Evolutionary conservation across 2,888 invertebrate species (phyloP).

Genomic region (Spisula subtruncata): DNA sequence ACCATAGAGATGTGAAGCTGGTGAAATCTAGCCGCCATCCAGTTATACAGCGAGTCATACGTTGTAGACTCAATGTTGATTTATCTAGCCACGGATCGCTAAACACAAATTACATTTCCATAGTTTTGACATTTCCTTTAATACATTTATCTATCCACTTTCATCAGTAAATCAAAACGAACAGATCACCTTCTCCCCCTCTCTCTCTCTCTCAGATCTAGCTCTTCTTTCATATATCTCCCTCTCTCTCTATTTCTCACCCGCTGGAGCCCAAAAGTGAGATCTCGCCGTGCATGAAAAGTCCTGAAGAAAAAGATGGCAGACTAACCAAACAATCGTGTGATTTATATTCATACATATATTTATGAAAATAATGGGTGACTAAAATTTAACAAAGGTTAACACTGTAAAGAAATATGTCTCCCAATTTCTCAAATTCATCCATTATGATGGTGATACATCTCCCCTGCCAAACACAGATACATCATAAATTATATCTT

Average conservation of each 20-base stretch:
- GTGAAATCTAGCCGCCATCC: background rate
- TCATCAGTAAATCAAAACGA: conserved; percentile 41
- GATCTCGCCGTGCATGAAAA: background rate
- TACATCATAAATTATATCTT: conserved; percentile 14
- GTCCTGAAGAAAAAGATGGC: background rate
- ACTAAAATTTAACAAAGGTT: background rate
- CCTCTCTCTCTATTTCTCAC: too few species aligned
- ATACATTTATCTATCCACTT: conserved; percentile 40
- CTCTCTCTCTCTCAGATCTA: too few species aligned
- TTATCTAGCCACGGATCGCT: conserved; percentile 23
- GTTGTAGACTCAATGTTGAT: conserved; percentile 24
- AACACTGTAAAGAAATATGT: conserved; percentile 21
- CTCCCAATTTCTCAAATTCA: background rate
- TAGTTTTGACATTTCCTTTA: conserved; percentile 40
- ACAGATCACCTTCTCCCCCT: background rate
- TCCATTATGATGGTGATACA: background rate
- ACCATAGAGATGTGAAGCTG: background rate
- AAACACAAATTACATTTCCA: conserved; percentile 34
- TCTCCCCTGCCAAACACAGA: background rate
- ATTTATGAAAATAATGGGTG: background rate
- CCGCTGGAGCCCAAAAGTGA: background rate
- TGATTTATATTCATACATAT: conserved; percentile 11
- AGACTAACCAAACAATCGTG: background rate
- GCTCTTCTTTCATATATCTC: too few species aligned
- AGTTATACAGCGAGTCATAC: background rate